Evolutionary conservation across 2,888 invertebrate species (phyloP).

Genomic region (Alviniconcha strummeri): DNA sequence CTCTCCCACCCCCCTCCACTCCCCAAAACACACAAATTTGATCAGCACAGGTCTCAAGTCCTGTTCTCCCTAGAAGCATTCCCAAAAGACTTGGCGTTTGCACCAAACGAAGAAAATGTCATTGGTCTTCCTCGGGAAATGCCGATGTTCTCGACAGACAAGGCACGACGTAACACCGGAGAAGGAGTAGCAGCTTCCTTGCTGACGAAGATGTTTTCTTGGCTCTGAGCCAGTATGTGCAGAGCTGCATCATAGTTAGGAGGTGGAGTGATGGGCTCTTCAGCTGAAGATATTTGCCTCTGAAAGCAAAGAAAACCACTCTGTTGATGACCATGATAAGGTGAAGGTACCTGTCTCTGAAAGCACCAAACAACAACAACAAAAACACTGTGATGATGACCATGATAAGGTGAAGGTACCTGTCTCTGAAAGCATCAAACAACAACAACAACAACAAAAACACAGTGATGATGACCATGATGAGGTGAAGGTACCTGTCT

Average conservation of each 20-base stretch:
- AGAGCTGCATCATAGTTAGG: constrained; percentile 66
- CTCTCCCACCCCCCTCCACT: too few relatives aligned
- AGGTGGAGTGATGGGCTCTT: constrained; percentile 61
- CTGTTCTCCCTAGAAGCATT: neutral
- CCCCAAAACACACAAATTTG: neutral
- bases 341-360: neutral
- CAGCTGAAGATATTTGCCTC: neutral
- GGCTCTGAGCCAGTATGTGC: constrained; percentile 59
- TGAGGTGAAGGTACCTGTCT: neutral
- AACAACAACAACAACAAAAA: neutral
- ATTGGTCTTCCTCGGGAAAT: constrained; percentile 3
- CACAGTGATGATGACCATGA: neutral
- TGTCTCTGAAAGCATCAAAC: neutral
- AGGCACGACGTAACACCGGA: neutral
- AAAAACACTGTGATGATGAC: neutral
- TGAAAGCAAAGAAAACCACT: neutral
- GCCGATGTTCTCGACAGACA: constrained; percentile 2
- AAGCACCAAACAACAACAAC: neutral
- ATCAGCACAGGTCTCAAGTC: neutral
- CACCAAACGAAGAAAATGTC: constrained; percentile 24
- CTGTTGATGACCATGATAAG: neutral
- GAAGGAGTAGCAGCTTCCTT: constrained; percentile 7
- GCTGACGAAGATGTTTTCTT: constrained; percentile 52
- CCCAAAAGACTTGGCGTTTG: neutral
- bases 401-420: neutral